These are phyloP conservation scores for Ormyrus nitidulus DNA, from an alignment of 2,888 invertebrate species.

Conservation along the genomic window DNA sequence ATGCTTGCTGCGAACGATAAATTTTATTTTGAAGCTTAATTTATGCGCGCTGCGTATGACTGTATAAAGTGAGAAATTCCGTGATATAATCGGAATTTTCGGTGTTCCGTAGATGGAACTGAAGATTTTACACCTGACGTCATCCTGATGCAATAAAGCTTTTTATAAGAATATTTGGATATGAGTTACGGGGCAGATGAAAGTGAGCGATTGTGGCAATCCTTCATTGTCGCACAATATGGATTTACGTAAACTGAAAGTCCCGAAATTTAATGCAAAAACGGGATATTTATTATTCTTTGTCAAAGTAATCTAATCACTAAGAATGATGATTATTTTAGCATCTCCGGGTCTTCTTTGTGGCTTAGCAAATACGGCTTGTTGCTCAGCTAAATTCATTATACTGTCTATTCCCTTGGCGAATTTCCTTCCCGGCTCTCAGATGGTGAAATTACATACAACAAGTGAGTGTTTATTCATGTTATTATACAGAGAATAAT, in stretches of 20 bases:
- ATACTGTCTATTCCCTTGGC: slow-evolving; percentile 21
- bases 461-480: neutral
- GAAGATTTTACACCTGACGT: neutral
- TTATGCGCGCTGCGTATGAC: neutral
- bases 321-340: slow-evolving; percentile 11
- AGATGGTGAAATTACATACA: neutral
- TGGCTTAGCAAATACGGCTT: neutral
- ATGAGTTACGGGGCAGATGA: neutral
- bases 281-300: too few species aligned
- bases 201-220: neutral
- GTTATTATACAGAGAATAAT: too few species aligned
- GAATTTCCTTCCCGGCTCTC: slow-evolving; percentile 7
- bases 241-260: too few species aligned
- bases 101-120: neutral
- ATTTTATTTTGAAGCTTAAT: slow-evolving; percentile 1
- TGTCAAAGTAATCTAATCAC: neutral
- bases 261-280: too few species aligned
- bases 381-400: slow-evolving; percentile 20
- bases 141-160: slow-evolving; percentile 2
- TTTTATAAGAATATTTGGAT: slow-evolving; percentile 2
- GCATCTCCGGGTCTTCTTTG: slow-evolving; percentile 13
- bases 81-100: slow-evolving; percentile 12
- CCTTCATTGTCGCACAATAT: neutral
- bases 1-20: too few species aligned
- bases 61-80: slow-evolving; percentile 11